Evolutionary conservation across 2,888 invertebrate genomes (phyloP).

Genomic region (Drosophila testacea): DNA sequence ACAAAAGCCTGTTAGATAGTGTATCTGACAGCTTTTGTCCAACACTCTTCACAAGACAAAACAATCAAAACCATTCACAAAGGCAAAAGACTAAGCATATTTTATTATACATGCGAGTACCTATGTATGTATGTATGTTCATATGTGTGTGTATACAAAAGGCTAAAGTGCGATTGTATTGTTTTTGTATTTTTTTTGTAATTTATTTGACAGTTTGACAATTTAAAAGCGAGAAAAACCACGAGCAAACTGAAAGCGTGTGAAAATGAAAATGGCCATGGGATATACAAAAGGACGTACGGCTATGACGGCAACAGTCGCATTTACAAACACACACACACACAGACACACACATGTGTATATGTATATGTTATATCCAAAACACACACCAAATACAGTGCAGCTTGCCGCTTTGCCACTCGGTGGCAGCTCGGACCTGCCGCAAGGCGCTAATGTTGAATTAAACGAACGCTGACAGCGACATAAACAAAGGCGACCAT

Average conservation of each 20-base stretch:
- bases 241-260: slow-evolving; percentile 48
- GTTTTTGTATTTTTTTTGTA: slow-evolving; percentile 48
- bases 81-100: slow-evolving; percentile 33
- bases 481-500: slow-evolving; percentile 68
- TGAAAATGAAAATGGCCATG: slow-evolving; percentile 64
- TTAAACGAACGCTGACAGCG: slow-evolving; percentile 79
- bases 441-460: slow-evolving; percentile 79
- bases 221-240: slow-evolving; percentile 57
- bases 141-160: slow-evolving; percentile 26
- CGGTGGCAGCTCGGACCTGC: slow-evolving; percentile 54
- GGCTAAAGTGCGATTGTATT: slow-evolving; percentile 46
- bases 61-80: slow-evolving; percentile 51
- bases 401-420: not conserved
- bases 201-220: slow-evolving; percentile 80
- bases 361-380: slow-evolving; percentile 9
- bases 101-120: not conserved
- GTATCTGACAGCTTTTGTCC: slow-evolving; percentile 31
- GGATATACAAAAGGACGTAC: slow-evolving; percentile 53
- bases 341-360: not conserved
- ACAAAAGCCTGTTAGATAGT: slow-evolving; percentile 15
- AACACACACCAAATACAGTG: slow-evolving; percentile 26
- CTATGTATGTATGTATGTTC: not conserved
- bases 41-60: slow-evolving; percentile 15
- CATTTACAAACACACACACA: slow-evolving; percentile 22
- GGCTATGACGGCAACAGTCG: slow-evolving; percentile 54